phyloP scores from a whole-genome alignment of 2,797 vertebrate species.

The Aulostomus chinensis region DNA sequence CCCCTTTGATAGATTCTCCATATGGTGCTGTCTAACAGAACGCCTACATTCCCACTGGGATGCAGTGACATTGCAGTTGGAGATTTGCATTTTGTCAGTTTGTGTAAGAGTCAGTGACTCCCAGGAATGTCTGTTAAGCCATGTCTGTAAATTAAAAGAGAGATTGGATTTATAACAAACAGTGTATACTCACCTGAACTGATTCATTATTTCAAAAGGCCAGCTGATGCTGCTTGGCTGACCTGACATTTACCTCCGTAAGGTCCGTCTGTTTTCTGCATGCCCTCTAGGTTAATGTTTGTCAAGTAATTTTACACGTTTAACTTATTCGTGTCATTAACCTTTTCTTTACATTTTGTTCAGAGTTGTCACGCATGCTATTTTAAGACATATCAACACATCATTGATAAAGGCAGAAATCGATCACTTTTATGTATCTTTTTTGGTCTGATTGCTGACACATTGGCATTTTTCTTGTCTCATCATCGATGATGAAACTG shows the following conservation, averaged over 20 bases:
- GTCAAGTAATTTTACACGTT: conserved; percentile 23
- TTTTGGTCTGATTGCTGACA: no score
- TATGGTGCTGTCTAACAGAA: conserved; percentile 18
- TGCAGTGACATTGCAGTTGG: conserved; percentile 11
- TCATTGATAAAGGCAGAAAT: no score
- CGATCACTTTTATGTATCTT: no score
- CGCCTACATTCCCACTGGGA: conserved; percentile 1
- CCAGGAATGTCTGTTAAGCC: no score
- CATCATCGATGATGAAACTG: no score
- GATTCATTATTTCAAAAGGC: conserved; percentile 41
- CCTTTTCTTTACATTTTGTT: not conserved
- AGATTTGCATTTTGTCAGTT: conserved; percentile 11
- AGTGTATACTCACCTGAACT: conserved; percentile 27
- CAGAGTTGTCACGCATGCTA: no score
- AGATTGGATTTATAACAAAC: no score
- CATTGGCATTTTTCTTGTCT: no score
- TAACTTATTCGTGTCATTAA: conserved; percentile 26
- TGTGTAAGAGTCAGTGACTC: not conserved
- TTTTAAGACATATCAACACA: no score
- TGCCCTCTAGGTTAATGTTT: conserved; percentile 21
- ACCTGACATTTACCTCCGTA: conserved; percentile 54
- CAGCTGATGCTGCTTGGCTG: conserved; percentile 32
- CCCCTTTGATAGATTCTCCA: conserved; percentile 46
- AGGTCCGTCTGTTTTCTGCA: conserved; percentile 32
- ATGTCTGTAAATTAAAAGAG: conserved; percentile 4